A percentile compares a stretch with the other conserved stretches of the same genome.
phyloP scores from a whole-genome alignment of 2,113 vertebrate genomes.

The Prunella fulvescens region DNA sequence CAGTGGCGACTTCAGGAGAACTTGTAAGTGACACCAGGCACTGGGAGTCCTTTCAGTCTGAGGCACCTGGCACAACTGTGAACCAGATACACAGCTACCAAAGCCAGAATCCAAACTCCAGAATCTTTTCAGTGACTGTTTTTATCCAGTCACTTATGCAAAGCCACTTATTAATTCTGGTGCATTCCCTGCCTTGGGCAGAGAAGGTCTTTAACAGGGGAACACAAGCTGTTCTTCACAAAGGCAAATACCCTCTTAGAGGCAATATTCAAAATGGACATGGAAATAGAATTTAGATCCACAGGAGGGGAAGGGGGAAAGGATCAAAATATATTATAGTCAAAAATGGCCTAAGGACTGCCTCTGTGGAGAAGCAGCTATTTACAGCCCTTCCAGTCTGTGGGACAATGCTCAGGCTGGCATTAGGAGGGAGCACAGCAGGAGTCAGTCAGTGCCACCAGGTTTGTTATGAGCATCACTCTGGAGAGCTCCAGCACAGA shows the following conservation, averaged over 20 bases:
- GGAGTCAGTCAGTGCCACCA: neutral
- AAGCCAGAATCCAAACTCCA: neutral
- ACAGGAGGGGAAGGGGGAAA: neutral
- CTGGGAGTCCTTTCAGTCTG: neutral
- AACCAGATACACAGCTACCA: neutral
- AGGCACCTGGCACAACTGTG: neutral
- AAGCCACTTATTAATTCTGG: conserved; percentile 5
- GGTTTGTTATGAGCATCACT: neutral
- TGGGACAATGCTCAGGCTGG: neutral
- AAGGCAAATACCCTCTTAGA: neutral
- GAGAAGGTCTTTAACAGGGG: neutral
- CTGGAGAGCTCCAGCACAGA: neutral
- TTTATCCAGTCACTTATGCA: neutral
- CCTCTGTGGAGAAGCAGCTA: neutral
- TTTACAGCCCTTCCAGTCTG: neutral
- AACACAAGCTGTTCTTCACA: neutral
- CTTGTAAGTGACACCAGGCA: neutral
- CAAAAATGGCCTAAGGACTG: neutral
- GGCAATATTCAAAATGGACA: neutral
- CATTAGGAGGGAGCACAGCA: neutral
- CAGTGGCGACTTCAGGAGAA: neutral
- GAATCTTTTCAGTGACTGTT: neutral
- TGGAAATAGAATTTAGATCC: neutral
- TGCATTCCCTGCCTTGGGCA: neutral
- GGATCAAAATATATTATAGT: neutral